These are phyloP conservation scores for Drosophila dunni DNA, from an alignment of 1,140 invertebrate genomes.

Conservation along the genomic window DNA sequence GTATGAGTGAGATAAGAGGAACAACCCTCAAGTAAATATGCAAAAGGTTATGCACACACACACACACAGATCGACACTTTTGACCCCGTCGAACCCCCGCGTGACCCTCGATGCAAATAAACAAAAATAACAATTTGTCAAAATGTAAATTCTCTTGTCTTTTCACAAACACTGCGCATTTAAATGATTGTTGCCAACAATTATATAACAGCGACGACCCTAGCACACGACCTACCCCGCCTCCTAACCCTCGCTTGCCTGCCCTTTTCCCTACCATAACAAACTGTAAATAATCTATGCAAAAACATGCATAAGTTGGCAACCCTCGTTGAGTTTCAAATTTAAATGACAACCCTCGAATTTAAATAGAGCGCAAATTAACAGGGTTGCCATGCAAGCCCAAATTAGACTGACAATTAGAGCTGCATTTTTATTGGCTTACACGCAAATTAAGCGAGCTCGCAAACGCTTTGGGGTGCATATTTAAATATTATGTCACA, in stretches of 20 bases:
- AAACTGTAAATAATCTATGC: constrained; percentile 78
- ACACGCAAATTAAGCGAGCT: constrained; percentile 69
- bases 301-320: constrained; percentile 62
- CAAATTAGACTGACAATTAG: constrained; percentile 59
- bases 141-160: constrained; percentile 73
- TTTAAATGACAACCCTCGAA: constrained; percentile 37
- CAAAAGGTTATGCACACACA: constrained; percentile 44
- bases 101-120: constrained; percentile 50
- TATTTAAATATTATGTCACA: constrained; percentile 80
- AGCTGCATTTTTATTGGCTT: constrained; percentile 78
- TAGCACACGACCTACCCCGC: constrained; percentile 31
- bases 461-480: constrained; percentile 51
- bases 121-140: constrained; percentile 77
- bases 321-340: constrained; percentile 31
- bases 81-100: constrained; percentile 59
- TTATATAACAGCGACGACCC: constrained; percentile 52
- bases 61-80: constrained; percentile 41
- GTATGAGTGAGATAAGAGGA: constrained; percentile 20
- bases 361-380: constrained; percentile 53
- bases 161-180: constrained; percentile 52
- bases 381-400: constrained; percentile 47
- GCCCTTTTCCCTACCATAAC: constrained; percentile 44
- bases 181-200: constrained; percentile 65
- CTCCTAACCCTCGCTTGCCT: neutral
- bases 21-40: constrained; percentile 33